A percentile compares a stretch with the other conserved stretches of the same genome.
These are phyloP conservation scores for Spheniscus humboldti DNA, from an alignment of 2,797 vertebrate genomes.

Conservation along the genomic window DNA sequence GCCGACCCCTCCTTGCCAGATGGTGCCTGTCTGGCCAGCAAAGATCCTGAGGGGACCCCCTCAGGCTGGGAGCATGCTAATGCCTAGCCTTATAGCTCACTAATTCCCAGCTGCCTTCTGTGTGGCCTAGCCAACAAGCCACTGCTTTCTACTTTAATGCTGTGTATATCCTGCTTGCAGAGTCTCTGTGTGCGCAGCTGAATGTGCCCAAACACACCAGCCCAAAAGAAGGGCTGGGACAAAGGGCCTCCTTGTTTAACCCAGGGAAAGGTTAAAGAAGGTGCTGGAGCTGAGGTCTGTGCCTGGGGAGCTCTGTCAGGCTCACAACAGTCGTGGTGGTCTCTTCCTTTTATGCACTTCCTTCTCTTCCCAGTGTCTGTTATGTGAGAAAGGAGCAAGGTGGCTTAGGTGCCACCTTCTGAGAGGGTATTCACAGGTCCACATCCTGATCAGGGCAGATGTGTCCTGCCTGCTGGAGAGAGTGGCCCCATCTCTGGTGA, in stretches of 20 bases:
- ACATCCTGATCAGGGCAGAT: not conserved
- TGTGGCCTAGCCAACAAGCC: not conserved
- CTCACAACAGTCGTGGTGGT: not conserved
- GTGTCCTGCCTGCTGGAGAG: not conserved
- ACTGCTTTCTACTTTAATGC: not conserved
- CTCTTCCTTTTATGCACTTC: not conserved
- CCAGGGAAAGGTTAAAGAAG: not conserved
- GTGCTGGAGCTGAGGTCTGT: not conserved
- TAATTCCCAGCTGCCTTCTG: not conserved
- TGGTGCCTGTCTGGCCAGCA: fast-evolving
- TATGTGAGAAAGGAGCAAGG: not conserved
- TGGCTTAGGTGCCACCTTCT: not conserved
- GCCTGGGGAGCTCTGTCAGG: not conserved
- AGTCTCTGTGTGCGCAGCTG: not conserved
- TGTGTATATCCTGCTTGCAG: not conserved
- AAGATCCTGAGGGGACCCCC: not conserved
- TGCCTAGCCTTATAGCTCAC: not conserved
- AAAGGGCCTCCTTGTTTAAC: not conserved
- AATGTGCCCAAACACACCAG: not conserved
- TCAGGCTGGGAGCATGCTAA: not conserved
- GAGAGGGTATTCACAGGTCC: not conserved
- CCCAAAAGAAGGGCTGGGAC: not conserved
- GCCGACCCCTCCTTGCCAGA: not conserved
- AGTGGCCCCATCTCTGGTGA: not conserved
- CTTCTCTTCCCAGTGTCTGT: not conserved